Conservation (phyloP, 2,113 vertebrate genomes). For the Dascyllus trimaculatus region DNA sequence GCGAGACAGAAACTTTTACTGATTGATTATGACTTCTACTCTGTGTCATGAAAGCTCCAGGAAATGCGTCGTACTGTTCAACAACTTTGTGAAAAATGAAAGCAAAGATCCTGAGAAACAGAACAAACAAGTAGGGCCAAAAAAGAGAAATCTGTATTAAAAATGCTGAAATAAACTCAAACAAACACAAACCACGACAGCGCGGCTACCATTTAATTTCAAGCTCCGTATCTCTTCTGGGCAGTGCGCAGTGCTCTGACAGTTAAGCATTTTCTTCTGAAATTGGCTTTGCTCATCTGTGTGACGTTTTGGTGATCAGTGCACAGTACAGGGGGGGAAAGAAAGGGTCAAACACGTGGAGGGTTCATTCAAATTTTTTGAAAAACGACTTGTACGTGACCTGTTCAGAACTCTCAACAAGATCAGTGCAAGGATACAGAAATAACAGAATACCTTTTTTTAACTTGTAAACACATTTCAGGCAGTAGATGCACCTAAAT, state of each 20-base stretch:
- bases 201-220: background rate
- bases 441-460: background rate
- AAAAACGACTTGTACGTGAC: background rate
- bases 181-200: background rate
- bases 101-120: background rate
- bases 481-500: too few relatives aligned
- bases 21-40: background rate
- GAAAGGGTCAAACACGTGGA: background rate
- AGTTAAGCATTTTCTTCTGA: background rate
- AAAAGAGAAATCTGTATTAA: too few relatives aligned
- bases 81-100: constrained; percentile 7
- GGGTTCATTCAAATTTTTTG: background rate
- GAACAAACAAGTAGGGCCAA: too few relatives aligned
- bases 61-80: constrained; percentile 1
- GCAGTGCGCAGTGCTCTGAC: background rate
- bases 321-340: background rate
- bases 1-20: background rate
- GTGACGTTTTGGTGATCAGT: background rate
- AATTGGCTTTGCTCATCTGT: background rate
- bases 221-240: background rate
- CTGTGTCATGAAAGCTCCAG: background rate
- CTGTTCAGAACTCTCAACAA: background rate
- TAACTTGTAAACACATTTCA: background rate
- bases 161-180: background rate
- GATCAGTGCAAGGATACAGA: background rate